Evolutionary conservation across 2,113 vertebrate species (phyloP).

Genomic region (Natator depressus): DNA sequence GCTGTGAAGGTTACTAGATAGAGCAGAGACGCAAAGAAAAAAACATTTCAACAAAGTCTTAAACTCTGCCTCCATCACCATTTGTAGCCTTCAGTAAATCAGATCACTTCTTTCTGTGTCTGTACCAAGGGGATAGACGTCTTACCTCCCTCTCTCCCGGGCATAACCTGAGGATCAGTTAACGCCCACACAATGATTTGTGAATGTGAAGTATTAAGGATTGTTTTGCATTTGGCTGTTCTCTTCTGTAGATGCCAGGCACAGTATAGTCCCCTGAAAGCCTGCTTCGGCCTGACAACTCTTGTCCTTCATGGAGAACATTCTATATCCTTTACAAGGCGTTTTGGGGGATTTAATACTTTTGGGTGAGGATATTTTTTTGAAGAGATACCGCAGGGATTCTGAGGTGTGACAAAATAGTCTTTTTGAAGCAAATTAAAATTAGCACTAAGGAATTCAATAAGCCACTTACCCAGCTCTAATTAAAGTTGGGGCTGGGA

Average conservation of each 20-base stretch:
- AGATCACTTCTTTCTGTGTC: not conserved
- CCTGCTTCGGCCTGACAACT: not conserved
- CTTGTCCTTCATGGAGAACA: not conserved
- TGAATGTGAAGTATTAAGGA: not conserved
- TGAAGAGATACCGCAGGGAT: too few species aligned
- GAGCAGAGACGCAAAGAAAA: not conserved
- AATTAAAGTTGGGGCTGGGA: not conserved
- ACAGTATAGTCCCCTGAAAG: accelerated
- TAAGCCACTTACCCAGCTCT: not conserved
- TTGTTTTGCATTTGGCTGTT: not conserved
- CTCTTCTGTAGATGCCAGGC: not conserved
- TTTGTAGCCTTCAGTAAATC: not conserved
- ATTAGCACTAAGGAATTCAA: not conserved
- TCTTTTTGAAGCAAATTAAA: accelerated
- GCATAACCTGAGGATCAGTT: not conserved
- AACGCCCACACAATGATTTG: not conserved
- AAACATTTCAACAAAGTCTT: accelerated
- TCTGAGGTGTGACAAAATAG: not conserved
- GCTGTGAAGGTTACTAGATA: not conserved
- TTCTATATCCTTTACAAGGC: not conserved
- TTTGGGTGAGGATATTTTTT: not conserved
- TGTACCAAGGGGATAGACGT: not conserved
- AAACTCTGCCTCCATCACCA: not conserved
- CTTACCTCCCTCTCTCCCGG: not conserved
- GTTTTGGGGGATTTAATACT: not conserved